phyloP scores from a whole-genome alignment of 2,888 invertebrate species.

The Cheilosia vulpina region DNA sequence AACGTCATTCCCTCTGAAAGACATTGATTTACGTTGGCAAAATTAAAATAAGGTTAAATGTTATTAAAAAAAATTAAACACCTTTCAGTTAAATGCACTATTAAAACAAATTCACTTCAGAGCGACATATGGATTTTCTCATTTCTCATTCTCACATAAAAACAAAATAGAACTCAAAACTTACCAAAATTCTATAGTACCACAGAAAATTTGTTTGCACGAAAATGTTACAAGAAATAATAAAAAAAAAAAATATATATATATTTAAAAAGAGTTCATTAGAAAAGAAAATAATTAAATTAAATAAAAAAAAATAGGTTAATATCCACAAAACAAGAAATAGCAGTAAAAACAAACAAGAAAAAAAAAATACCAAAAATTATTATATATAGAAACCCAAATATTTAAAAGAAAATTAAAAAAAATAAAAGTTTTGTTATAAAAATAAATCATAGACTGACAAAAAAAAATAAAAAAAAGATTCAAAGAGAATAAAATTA shows the following conservation, averaged over 20 bases:
- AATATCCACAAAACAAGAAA: slow-evolving; percentile 50
- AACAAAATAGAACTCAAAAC: slow-evolving; percentile 47
- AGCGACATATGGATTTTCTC: slow-evolving; percentile 9
- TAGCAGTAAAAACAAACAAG: slow-evolving; percentile 35
- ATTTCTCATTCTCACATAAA: slow-evolving; percentile 43
- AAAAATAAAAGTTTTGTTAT: slow-evolving; percentile 65
- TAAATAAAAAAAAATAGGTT: slow-evolving; percentile 25
- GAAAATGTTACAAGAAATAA: slow-evolving; percentile 57
- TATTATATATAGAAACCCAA: slow-evolving; percentile 62
- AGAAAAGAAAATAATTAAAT: slow-evolving; percentile 58
- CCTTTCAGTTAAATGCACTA: slow-evolving; percentile 39
- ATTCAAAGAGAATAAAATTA: slow-evolving; percentile 53
- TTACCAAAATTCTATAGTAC: slow-evolving; percentile 39
- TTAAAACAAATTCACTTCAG: slow-evolving; percentile 1
- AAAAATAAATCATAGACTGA: slow-evolving; percentile 74
- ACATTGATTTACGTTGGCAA: background rate
- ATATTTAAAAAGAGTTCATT: slow-evolving; percentile 73
- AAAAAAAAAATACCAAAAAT: slow-evolving; percentile 62
- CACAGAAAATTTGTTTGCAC: slow-evolving; percentile 70
- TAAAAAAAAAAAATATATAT: slow-evolving; percentile 28
- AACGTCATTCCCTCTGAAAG: background rate
- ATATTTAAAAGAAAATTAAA: slow-evolving; percentile 42
- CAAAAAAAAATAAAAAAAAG: slow-evolving; percentile 60
- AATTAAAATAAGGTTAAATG: background rate
- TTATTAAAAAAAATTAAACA: slow-evolving; percentile 6